Evolutionary conservation across 2,797 vertebrate genomes (phyloP), one percentile per base, ranked within the genome.

Genomic region (Cetoscarus ocellatus): DNA sequence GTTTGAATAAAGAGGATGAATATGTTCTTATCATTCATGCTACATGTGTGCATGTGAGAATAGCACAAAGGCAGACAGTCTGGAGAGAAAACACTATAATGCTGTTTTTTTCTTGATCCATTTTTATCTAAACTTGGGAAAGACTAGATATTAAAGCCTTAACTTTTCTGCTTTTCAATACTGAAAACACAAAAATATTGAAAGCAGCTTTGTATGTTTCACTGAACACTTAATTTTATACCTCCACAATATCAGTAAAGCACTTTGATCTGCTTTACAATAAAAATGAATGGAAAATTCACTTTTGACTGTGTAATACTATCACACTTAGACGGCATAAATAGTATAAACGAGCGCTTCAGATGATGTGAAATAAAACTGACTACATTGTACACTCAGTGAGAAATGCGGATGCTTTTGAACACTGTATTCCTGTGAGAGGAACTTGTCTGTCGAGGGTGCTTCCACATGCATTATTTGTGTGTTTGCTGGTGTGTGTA

Each of bases 401-500:
- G 43, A 19, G 58, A 36, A 1, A 51, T 15, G 6, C 10, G 13
- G 7, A 27, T 67, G n/a, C 19, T 45, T 67, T 50, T 55, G 42
- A 43, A 38, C 8, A 38, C 52, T 35, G 14, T 5, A 10, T 15
- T 61, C 15, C 36, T 17, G 36, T 40, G 13, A 39, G 35, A 14
- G 11, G 10, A n/a, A 1, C 15, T 3, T 36, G 44, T 62, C 43
- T 34, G 7, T 59, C n/a, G 8, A 54, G 36, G 40, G 44, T 50
- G 35, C 49, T 48, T 49, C 7, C 44, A 18, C 17, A 49, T 61
- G 8, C 45, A 38, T 38, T 19, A 14, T 61, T 7, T 50, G 17
- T 42, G 17, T 71, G 34, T 60, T 36, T 63, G 42, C 56, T 71
- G 71, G 68, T 45, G 27, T 27, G 4, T 62, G 63, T 64, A 59